Base-by-base conservation (phyloP, 2,888 invertebrate species). In the Chrysotoxum bicinctum region DNA sequence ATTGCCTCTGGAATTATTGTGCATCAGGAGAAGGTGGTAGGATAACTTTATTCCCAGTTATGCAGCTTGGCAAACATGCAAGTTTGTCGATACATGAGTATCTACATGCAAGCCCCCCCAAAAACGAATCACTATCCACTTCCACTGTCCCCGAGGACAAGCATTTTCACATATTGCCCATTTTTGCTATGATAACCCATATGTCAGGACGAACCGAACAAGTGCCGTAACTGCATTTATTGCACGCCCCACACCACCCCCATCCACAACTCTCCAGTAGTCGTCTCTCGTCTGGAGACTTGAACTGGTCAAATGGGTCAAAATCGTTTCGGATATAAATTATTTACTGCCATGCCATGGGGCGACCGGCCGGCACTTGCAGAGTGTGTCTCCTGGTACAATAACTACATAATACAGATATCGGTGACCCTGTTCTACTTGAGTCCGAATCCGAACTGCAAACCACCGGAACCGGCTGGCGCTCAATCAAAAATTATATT, bases 401-500 rank as follows among this genome's bases (percentile, higher is more conserved):
- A 21, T 26, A 30, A 32, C 32, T 56, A 32, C 12, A 19, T 14
- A 21, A 21, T 50, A 26, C 1, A 26, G 50, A 40, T 19, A 23
- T 9, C 1, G 7, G 14, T 50, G 50, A 50, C 35, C 66, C 66
- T 50, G 50, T 66, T 66, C 16, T 23, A 50, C 32, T 32, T 32
- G 40, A 12, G 21, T 19, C 19, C 19, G 35, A 37, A 16, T 32
- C 9, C 35, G 56, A 35, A 56, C 19, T 58, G 35, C 26, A 48
- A 50, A 50, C 48, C 66, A 50, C 50, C 69, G 79, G 73, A 73
- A 79, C 58, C 40, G 64, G 66, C 66, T 50, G 32, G 73, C 21
- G 74, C 72, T 78, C 78, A 79, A 73, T 72, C 78, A 79, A 66
- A 78, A 72, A 58, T 79, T 26, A 64, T 58, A 66, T 72, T 72